phyloP scores from a whole-genome alignment of 2,888 invertebrate genomes.

The Spodoptera exigua region DNA sequence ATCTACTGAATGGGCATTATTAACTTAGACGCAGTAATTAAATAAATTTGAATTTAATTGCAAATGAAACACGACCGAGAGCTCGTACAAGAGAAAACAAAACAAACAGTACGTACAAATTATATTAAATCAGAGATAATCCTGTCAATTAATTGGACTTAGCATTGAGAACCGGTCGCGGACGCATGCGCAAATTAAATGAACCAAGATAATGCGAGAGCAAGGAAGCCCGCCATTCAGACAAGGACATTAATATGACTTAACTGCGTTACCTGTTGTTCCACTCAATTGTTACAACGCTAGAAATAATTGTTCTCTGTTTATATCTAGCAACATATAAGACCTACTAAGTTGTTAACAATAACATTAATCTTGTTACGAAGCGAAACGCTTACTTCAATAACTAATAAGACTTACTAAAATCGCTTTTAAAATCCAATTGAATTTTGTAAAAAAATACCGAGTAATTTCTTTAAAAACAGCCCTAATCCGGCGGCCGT shows the following conservation, averaged over 20 bases:
- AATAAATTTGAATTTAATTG: constrained; percentile 67
- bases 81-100: constrained; percentile 76
- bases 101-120: constrained; percentile 86
- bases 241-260: constrained; percentile 72
- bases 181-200: constrained; percentile 83
- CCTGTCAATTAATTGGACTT: constrained; percentile 89
- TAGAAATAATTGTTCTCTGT: constrained; percentile 23
- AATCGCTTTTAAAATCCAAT: constrained; percentile 19
- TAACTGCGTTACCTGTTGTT: constrained; percentile 63
- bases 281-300: constrained; percentile 26
- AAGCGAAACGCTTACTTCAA: background rate
- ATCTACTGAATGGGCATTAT: constrained; percentile 49
- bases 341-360: background rate
- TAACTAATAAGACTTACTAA: background rate
- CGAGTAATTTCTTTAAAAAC: constrained; percentile 84
- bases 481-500: constrained; percentile 80
- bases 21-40: constrained; percentile 57
- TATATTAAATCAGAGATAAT: constrained; percentile 89
- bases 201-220: constrained; percentile 75
- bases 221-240: constrained; percentile 68
- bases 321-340: background rate
- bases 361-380: background rate
- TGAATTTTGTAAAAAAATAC: constrained; percentile 60
- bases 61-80: constrained; percentile 71
- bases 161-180: constrained; percentile 84